Evolutionary conservation across 2,797 vertebrate species (phyloP).

Genomic region (Chloroceryle amazona): DNA sequence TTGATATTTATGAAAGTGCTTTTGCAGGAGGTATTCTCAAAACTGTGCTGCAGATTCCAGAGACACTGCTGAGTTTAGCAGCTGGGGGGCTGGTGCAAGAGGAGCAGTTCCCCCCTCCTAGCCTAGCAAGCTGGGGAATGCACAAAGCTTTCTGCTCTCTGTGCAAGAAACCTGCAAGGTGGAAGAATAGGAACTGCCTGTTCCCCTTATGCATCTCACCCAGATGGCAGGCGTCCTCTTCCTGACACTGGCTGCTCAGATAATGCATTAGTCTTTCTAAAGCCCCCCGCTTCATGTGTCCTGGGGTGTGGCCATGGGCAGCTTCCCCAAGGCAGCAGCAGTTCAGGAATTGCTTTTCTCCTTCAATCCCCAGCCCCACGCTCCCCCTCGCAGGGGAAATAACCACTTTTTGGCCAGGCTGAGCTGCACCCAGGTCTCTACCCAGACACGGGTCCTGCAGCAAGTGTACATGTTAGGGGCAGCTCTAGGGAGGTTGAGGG

Average conservation of each 20-base stretch:
- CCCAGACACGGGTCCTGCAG: not conserved
- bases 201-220: not conserved
- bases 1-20: not conserved
- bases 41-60: not conserved
- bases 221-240: not conserved
- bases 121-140: not conserved
- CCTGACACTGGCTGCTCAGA: not conserved
- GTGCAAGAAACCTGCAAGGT: not conserved
- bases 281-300: not conserved
- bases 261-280: not conserved
- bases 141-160: not conserved
- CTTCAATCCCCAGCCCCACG: accelerated
- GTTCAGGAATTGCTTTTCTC: not conserved
- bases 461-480: accelerated
- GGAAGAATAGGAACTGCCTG: not conserved
- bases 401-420: not conserved
- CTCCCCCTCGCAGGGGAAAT: accelerated
- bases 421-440: accelerated
- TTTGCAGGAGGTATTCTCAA: not conserved
- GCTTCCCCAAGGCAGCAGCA: not conserved
- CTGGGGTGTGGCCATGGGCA: not conserved
- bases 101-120: not conserved
- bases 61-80: not conserved
- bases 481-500: not conserved
- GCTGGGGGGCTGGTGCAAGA: not conserved